Evolutionary conservation across 2,797 vertebrate genomes (phyloP).

Genomic region (Crypturellus tataupa): DNA sequence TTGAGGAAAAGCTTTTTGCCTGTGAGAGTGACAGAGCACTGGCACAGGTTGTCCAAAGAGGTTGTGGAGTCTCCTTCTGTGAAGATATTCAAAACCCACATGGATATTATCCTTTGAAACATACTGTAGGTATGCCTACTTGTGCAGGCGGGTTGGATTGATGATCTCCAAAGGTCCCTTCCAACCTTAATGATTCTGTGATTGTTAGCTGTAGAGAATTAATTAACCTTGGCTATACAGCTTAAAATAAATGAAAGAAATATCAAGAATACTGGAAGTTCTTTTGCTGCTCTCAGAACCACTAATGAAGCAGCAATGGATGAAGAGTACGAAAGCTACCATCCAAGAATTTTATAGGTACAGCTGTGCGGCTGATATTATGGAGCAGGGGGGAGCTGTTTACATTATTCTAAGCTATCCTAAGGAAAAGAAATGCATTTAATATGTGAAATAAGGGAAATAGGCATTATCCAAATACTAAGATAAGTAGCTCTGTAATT

Average conservation of each 20-base stretch:
- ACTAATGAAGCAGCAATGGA: background rate
- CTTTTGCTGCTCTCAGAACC: background rate
- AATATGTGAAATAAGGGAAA: background rate
- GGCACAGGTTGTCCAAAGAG: too few relatives aligned
- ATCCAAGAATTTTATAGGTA: background rate
- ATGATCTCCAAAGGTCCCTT: too few relatives aligned
- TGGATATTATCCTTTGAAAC: too few relatives aligned
- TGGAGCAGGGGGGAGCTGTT: background rate
- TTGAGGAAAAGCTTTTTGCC: too few relatives aligned
- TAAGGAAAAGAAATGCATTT: constrained; percentile 7
- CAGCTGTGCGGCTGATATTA: background rate
- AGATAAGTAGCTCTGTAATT: background rate
- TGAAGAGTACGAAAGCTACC: background rate
- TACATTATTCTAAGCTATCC: background rate
- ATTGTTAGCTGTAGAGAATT: background rate
- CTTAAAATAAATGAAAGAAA: background rate
- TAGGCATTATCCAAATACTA: background rate
- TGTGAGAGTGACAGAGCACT: too few relatives aligned
- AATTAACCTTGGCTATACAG: background rate
- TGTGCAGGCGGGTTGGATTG: too few relatives aligned
- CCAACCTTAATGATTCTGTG: too few relatives aligned
- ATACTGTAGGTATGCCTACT: too few relatives aligned
- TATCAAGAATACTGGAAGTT: background rate
- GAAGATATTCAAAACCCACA: too few relatives aligned
- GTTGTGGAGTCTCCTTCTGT: too few relatives aligned